Evolutionary conservation across 2,888 invertebrate genomes (phyloP).

Genomic region (Meiosimyza platycephala): DNA sequence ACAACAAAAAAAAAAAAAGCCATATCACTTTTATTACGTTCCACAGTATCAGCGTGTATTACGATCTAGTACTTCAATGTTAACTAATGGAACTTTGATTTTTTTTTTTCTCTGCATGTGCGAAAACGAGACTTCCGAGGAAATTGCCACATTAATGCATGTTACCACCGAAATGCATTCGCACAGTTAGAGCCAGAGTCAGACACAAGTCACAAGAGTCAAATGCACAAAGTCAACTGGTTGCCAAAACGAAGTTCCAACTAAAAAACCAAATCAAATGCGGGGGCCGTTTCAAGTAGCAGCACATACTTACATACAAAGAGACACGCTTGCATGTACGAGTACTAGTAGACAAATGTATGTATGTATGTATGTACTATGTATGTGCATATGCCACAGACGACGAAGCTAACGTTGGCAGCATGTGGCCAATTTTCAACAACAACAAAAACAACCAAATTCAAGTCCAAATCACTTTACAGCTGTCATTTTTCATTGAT

Average conservation of each 20-base stretch:
- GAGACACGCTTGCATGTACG: neutral
- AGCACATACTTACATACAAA: neutral
- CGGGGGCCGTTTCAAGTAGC: conserved; percentile 43
- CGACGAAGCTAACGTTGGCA: neutral
- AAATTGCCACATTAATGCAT: conserved; percentile 42
- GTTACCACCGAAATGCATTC: conserved; percentile 33
- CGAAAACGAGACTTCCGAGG: conserved; percentile 46
- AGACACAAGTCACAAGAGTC: conserved; percentile 28
- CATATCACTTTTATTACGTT: no score
- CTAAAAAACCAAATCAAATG: conserved; percentile 35
- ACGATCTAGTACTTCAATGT: no score
- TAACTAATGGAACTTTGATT: no score
- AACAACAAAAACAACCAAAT: neutral
- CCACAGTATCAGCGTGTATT: no score
- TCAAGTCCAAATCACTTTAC: conserved; percentile 30
- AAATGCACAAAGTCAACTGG: conserved; percentile 16
- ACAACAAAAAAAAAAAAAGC: no score
- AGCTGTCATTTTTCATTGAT: conserved; percentile 42
- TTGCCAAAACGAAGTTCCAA: conserved; percentile 28
- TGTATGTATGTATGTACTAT: no score
- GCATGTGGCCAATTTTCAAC: conserved; percentile 29
- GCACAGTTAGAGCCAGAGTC: conserved; percentile 11
- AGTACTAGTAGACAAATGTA: neutral
- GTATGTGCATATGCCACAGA: no score
- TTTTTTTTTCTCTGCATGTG: neutral